phyloP scores from a whole-genome alignment of 2,888 invertebrate species.

The Panorpa germanica region DNA sequence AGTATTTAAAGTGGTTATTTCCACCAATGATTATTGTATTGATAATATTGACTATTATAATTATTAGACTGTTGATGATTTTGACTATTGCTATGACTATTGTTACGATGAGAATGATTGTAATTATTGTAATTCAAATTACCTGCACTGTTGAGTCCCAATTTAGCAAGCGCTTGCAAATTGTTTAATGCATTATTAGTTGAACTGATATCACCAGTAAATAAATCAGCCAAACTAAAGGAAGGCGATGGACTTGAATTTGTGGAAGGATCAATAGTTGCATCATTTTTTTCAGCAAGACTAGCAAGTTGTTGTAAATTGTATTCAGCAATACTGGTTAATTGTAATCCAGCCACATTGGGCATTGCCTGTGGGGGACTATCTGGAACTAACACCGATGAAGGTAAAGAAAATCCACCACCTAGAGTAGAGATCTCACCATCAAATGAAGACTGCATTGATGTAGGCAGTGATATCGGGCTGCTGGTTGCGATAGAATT shows the following conservation, averaged over 20 bases:
- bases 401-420: conserved; percentile 25
- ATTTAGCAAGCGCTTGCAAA: conserved; percentile 74
- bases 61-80: no score
- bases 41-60: conserved; percentile 10
- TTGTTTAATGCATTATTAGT: conserved; percentile 68
- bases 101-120: no score
- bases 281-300: conserved; percentile 53
- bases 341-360: conserved; percentile 27
- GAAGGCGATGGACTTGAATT: conserved; percentile 37
- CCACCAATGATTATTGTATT: conserved; percentile 8
- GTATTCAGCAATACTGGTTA: conserved; percentile 64
- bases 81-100: no score
- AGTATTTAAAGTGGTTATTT: no score
- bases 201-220: conserved; percentile 48
- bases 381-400: conserved; percentile 22
- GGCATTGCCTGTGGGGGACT: conserved; percentile 25
- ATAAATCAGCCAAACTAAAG: conserved; percentile 58
- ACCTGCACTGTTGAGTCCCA: conserved; percentile 52
- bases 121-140: conserved; percentile 17
- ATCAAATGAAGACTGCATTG: conserved; percentile 62
- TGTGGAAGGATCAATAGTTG: conserved; percentile 23
- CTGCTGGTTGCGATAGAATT: conserved; percentile 36
- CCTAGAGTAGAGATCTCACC: conserved; percentile 39
- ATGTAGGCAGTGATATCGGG: conserved; percentile 44
- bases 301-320: conserved; percentile 71